Evolutionary conservation across 2,888 invertebrate species (phyloP), one percentile per base, ranked within the genome.

Genomic region (Trissolcus brochymenae): DNA sequence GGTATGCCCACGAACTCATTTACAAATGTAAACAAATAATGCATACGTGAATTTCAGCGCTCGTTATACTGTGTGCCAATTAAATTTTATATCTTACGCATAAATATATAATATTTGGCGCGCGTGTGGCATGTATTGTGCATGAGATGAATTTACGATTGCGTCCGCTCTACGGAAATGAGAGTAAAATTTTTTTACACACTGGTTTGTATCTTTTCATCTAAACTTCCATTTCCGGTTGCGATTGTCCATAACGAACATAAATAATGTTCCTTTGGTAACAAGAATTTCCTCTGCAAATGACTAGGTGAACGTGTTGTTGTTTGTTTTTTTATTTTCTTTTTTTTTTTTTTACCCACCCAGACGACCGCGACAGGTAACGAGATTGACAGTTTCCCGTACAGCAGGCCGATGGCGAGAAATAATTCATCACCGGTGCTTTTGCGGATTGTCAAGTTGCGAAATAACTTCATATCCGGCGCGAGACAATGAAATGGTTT

Each of bases 181-280:
- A 68, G 59, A 54, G 19, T 14, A 0, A 46, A 19, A 43, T 67
- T 57, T 51, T 40, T 41, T 59, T 17, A 0, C 11, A 1, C 35
- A 9, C 43, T 3, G 43, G 0, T 6, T 54, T 55, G 29, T 56
- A 29, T 19, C n/a, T 4, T 61, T 40, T 51, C 50, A 17, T 61
- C 50, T 70, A 70, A 62, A 70, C 70, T 50, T 70, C 56, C 56
- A 70, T 70, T 61, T 70, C 70, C 61, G 46, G 16, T 50, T 16
- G 11, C 50, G 62, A 70, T 62, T 70, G 61, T 70, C 68, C 49
- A 14, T 61, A 60, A 55, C 46, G 46, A 46, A n/a, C 16, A 46
- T 46, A 14, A 46, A 61, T 55, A 55, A 55, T 55, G 50, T 13
- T 61, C 6, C 68, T 35, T 49, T 40, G 35, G 41, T 54, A 61